These are phyloP conservation scores for Patella ulyssiponensis DNA, from an alignment of 2,888 invertebrate species.

Conservation along the genomic window DNA sequence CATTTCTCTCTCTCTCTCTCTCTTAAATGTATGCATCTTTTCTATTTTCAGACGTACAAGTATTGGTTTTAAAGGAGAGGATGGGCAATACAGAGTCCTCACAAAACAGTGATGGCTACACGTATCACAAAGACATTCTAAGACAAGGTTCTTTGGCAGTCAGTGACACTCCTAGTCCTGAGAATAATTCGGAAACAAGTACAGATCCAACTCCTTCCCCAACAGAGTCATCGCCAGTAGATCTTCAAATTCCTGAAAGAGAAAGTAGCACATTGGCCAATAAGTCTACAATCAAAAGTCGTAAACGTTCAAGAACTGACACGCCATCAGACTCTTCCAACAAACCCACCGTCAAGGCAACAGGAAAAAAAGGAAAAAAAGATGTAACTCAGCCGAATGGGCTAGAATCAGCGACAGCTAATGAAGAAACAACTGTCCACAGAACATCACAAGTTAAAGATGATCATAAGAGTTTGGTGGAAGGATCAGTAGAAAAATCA, in stretches of 20 bases:
- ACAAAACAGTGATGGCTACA: not conserved
- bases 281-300: not conserved
- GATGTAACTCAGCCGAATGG: too few relatives aligned
- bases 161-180: too few relatives aligned
- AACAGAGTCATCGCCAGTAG: too few relatives aligned
- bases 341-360: not conserved
- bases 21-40: too few relatives aligned
- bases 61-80: not conserved
- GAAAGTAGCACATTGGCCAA: not conserved
- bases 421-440: too few relatives aligned
- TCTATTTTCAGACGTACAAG: not conserved
- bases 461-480: too few relatives aligned
- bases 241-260: too few relatives aligned
- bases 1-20: too few relatives aligned
- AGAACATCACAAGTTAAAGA: too few relatives aligned
- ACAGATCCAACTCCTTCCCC: too few relatives aligned
- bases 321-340: not conserved
- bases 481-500: too few relatives aligned
- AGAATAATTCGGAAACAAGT: not conserved
- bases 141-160: not conserved
- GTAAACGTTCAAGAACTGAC: not conserved
- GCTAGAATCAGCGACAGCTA: too few relatives aligned
- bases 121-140: not conserved
- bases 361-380: not conserved
- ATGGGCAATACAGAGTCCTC: not conserved